Conservation (phyloP, 2,888 invertebrate genomes). For the Ectemnius continuus region DNA sequence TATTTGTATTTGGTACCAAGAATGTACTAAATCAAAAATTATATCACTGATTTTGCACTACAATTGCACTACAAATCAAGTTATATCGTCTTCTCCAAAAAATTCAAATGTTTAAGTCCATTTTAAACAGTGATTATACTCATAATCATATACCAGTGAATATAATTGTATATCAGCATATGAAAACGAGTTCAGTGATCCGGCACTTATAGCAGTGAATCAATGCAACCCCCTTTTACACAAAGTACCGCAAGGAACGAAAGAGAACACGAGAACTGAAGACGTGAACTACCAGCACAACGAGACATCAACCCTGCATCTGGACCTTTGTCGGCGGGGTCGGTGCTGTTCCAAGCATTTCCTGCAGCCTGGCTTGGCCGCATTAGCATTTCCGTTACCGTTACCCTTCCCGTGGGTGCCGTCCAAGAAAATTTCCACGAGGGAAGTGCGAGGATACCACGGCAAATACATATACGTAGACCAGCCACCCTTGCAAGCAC, state of each 20-base stretch:
- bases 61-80: too few species aligned
- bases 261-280: conserved; percentile 44
- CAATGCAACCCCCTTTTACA: conserved; percentile 44
- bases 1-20: too few species aligned
- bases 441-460: conserved; percentile 37
- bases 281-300: conserved; percentile 46
- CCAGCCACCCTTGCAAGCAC: conserved; percentile 29
- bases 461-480: conserved; percentile 37
- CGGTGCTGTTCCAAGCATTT: conserved; percentile 52
- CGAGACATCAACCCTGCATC: conserved; percentile 53
- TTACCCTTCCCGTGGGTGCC: conserved; percentile 58
- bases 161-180: too few species aligned
- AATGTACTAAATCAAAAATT: too few species aligned
- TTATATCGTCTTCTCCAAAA: too few species aligned
- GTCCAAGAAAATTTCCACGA: conserved; percentile 60
- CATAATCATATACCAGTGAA: too few species aligned
- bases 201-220: conserved; percentile 47
- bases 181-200: conserved; percentile 37
- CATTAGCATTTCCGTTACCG: conserved; percentile 70
- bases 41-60: too few species aligned
- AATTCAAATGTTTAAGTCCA: too few species aligned
- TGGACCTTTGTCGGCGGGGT: conserved; percentile 52
- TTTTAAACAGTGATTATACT: too few species aligned
- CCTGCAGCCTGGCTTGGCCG: conserved; percentile 48
- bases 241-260: conserved; percentile 24